Conservation (phyloP, 1,140 invertebrate species). For the Pomacea maculata region DNA sequence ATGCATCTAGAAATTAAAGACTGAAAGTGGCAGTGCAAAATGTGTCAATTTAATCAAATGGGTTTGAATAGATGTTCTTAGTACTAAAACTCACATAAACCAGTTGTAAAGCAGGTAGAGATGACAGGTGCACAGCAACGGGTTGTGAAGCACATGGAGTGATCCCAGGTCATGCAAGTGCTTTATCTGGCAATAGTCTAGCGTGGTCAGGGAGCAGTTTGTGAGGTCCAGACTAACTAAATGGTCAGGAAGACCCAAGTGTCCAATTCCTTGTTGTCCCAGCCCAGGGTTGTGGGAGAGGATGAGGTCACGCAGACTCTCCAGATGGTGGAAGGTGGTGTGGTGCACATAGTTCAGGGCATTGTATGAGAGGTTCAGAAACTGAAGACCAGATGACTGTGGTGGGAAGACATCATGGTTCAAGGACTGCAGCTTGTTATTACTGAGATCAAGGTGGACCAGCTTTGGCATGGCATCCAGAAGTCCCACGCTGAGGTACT, state of each 20-base stretch:
- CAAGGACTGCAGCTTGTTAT: not conserved
- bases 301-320: not conserved
- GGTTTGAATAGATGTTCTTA: not conserved
- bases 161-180: not conserved
- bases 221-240: not conserved
- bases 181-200: not conserved
- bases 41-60: too few species aligned
- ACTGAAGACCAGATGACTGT: not conserved
- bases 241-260: not conserved
- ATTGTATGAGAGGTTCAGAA: conserved; percentile 5
- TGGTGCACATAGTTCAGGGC: not conserved
- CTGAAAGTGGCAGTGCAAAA: too few species aligned
- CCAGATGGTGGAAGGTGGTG: conserved; percentile 1
- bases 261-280: not conserved
- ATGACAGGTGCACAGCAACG: not conserved
- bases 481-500: not conserved
- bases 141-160: not conserved
- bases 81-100: not conserved
- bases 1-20: too few species aligned
- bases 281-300: not conserved
- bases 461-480: not conserved
- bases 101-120: not conserved
- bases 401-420: not conserved
- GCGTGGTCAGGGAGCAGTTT: not conserved
- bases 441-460: not conserved